These are phyloP conservation scores for Pelusios castaneus DNA, from an alignment of 2,113 vertebrate genomes.

Conservation along the genomic window DNA sequence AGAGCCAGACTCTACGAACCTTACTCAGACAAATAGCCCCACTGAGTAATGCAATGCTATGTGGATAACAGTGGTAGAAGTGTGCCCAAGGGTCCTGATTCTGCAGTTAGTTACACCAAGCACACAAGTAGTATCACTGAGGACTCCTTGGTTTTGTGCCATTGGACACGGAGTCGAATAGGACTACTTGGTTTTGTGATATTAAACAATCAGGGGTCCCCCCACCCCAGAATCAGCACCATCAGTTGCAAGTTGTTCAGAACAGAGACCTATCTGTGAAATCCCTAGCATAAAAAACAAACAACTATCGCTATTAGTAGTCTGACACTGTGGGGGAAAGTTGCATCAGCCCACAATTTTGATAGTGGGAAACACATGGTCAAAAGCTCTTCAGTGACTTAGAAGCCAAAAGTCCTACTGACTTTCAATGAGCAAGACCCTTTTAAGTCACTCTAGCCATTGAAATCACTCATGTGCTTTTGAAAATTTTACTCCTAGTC, in stretches of 20 bases:
- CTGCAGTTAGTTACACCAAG: not conserved
- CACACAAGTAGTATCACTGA: not conserved
- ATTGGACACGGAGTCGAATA: not conserved
- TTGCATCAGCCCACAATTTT: not conserved
- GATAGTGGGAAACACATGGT: not conserved
- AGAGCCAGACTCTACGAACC: not conserved
- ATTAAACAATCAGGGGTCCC: not conserved
- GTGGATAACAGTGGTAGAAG: not conserved
- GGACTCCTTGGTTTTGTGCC: not conserved
- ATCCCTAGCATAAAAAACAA: not conserved
- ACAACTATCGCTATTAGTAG: not conserved
- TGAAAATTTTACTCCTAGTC: not conserved
- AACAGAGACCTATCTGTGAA: not conserved
- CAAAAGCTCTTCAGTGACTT: not conserved
- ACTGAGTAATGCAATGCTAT: not conserved
- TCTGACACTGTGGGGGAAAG: not conserved
- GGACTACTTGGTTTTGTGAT: not conserved
- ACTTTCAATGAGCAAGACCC: not conserved
- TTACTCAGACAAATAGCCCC: not conserved
- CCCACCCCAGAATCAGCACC: not conserved
- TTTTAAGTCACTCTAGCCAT: not conserved
- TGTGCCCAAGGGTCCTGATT: not conserved
- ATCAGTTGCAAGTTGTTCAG: not conserved
- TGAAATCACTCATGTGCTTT: not conserved
- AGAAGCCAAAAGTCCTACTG: slow-evolving; percentile 12